A percentile compares a stretch with the other conserved stretches of the same genome.
These are phyloP conservation scores for Allacma fusca DNA, from an alignment of 2,888 invertebrate genomes.

Conservation along the genomic window DNA sequence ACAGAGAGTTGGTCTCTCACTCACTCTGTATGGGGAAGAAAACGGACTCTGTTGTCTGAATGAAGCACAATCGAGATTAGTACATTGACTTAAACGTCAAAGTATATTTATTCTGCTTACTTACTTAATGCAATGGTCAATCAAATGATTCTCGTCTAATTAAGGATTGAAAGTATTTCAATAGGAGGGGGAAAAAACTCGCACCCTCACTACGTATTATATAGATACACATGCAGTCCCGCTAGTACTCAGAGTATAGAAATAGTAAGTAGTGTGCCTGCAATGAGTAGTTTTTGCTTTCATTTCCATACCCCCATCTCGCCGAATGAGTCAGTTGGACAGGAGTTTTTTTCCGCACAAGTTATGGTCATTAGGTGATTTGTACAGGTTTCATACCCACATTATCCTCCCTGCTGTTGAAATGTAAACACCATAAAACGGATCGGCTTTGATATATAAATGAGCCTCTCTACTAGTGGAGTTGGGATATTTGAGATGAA, in stretches of 20 bases:
- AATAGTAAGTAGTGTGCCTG: no score
- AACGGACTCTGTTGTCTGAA: no score
- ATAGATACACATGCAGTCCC: no score
- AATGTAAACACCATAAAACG: conserved; percentile 3
- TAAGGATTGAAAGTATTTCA: not conserved
- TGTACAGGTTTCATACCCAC: not conserved
- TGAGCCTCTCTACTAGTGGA: not conserved
- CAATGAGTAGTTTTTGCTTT: no score
- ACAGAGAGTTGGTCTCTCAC: no score
- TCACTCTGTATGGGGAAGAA: not conserved
- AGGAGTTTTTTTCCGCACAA: no score
- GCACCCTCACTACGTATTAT: not conserved
- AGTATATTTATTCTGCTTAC: conserved; percentile 3
- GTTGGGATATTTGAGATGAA: not conserved
- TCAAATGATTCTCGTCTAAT: conserved; percentile 9
- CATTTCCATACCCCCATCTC: no score
- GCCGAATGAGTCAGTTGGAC: no score
- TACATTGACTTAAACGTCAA: conserved; percentile 3
- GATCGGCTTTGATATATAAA: not conserved
- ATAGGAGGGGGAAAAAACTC: not conserved
- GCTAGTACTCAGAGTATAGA: no score
- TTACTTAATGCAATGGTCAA: conserved; percentile 16
- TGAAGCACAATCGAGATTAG: not conserved
- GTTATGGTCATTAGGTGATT: not conserved
- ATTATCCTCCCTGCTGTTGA: not conserved